Conservation (phyloP, 2,797 vertebrate genomes). For the Euthynnus affinis region DNA sequence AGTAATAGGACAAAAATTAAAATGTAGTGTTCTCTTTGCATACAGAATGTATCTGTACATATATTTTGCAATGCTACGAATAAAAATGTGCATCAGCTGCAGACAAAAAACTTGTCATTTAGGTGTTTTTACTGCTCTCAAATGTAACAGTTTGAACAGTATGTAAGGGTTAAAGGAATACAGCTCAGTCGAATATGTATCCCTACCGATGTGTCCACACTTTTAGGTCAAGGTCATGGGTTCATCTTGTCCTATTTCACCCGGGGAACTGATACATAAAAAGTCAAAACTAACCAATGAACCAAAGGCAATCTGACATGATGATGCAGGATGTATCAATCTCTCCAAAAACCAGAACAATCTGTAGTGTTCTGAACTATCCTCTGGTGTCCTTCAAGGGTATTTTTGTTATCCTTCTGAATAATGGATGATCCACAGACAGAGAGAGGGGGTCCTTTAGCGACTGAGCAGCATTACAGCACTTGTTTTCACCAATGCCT, state of each 20-base stretch:
- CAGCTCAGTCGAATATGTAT: not conserved
- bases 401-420: slow-evolving; percentile 51
- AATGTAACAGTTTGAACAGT: too few species aligned
- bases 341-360: not conserved
- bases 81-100: too few species aligned
- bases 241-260: too few species aligned
- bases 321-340: slow-evolving; percentile 1
- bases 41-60: too few species aligned
- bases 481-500: slow-evolving; percentile 28
- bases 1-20: too few species aligned
- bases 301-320: not conserved
- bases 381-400: slow-evolving; percentile 32
- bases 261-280: too few species aligned
- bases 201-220: too few species aligned
- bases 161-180: not conserved
- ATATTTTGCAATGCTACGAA: too few species aligned
- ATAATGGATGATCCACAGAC: slow-evolving; percentile 54
- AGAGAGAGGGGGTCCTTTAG: slow-evolving; percentile 15
- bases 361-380: slow-evolving; percentile 5
- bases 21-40: not conserved
- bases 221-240: too few species aligned
- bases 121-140: too few species aligned
- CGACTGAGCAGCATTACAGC: slow-evolving; percentile 24
- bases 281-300: too few species aligned
- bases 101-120: too few species aligned